Conservation (phyloP, 1,140 invertebrate genomes). For the Andrena cerasifolii region DNA sequence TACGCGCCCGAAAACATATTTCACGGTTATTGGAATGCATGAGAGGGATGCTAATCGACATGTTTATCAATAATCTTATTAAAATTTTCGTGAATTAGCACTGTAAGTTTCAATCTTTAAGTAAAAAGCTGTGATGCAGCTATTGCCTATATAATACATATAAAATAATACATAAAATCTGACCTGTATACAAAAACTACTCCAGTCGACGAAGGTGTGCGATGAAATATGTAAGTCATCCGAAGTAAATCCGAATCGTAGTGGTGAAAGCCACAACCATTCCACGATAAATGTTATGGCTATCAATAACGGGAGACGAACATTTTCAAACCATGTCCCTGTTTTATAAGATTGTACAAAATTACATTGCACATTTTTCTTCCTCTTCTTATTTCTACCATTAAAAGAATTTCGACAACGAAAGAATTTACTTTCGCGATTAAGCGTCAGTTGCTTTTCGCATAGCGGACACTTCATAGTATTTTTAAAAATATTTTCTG, state of each 20-base stretch:
- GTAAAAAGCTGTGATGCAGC: too few species aligned
- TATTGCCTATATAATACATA: too few species aligned
- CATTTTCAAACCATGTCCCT: neutral
- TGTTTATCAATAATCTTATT: too few species aligned
- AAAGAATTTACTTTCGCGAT: neutral
- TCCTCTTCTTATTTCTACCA: neutral
- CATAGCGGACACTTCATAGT: neutral
- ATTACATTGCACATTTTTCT: neutral
- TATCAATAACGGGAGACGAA: neutral
- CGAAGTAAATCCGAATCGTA: neutral
- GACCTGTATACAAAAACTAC: neutral
- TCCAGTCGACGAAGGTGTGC: neutral
- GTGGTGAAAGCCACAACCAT: neutral
- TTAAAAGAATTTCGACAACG: neutral
- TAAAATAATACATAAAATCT: neutral
- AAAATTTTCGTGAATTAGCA: too few species aligned
- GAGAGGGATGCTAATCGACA: too few species aligned
- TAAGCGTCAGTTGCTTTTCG: neutral
- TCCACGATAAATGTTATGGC: neutral
- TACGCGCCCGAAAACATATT: too few species aligned
- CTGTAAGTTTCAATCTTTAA: too few species aligned
- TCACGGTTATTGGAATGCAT: too few species aligned
- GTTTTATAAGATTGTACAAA: neutral
- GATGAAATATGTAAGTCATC: neutral
- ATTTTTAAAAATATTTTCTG: neutral